Conservation (phyloP, 2,888 invertebrate species). For the Lasioglossum villosulum region DNA sequence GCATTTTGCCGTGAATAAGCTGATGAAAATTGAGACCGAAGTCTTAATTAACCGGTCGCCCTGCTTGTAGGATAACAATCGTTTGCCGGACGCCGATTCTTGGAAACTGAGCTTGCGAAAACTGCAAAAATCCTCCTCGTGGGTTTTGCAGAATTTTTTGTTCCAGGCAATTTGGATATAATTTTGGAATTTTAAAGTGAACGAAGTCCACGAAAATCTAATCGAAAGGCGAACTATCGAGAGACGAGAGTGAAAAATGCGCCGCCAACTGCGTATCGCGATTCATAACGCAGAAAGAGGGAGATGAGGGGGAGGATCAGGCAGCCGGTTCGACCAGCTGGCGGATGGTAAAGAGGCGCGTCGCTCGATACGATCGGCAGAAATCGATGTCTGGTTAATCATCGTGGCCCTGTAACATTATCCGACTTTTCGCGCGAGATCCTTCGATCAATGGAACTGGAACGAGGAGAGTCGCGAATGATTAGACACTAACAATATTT, state of each 20-base stretch:
- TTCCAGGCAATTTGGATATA: not conserved
- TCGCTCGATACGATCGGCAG: constrained; percentile 58
- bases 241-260: constrained; percentile 30
- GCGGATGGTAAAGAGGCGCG: constrained; percentile 47
- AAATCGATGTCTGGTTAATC: constrained; percentile 62
- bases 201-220: too few species aligned
- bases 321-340: constrained; percentile 66
- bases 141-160: not conserved
- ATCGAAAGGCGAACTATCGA: not conserved
- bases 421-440: constrained; percentile 54
- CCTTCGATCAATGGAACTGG: not conserved
- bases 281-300: constrained; percentile 47
- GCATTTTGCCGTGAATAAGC: not conserved
- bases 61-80: not conserved
- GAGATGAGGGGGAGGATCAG: constrained; percentile 12
- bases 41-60: not conserved
- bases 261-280: constrained; percentile 36
- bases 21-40: not conserved
- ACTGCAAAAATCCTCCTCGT: too few species aligned
- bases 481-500: not conserved
- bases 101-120: not conserved
- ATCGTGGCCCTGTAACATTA: constrained; percentile 46
- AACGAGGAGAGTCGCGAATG: not conserved
- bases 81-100: not conserved
- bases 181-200: too few species aligned